phyloP scores from a whole-genome alignment of 2,888 invertebrate species.

The Drosophila recens region DNA sequence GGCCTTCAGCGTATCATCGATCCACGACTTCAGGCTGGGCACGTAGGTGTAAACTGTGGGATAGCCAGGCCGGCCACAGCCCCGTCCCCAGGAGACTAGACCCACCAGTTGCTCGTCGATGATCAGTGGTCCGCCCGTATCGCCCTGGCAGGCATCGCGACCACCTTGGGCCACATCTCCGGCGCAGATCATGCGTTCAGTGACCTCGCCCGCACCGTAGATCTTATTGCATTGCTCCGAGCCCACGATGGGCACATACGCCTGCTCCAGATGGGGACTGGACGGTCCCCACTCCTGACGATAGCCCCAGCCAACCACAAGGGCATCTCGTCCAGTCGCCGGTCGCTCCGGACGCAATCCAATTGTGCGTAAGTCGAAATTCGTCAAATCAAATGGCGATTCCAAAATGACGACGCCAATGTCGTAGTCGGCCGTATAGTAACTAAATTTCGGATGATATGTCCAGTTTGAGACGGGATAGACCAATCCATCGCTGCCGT shows the following conservation, averaged over 20 bases:
- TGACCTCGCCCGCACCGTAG: slow-evolving; percentile 85
- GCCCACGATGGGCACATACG: slow-evolving; percentile 86
- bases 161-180: slow-evolving; percentile 83
- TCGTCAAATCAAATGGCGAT: slow-evolving; percentile 85
- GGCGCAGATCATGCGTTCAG: slow-evolving; percentile 87
- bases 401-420: slow-evolving; percentile 85
- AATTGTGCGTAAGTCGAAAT: slow-evolving; percentile 83
- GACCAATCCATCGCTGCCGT: slow-evolving; percentile 70
- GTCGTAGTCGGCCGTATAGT: slow-evolving; percentile 85
- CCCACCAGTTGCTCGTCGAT: slow-evolving; percentile 79
- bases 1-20: slow-evolving; percentile 68
- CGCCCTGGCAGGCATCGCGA: slow-evolving; percentile 85
- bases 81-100: slow-evolving; percentile 86
- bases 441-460: slow-evolving; percentile 67
- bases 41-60: slow-evolving; percentile 86
- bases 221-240: slow-evolving; percentile 84
- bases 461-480: slow-evolving; percentile 72
- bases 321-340: slow-evolving; percentile 57
- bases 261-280: slow-evolving; percentile 85
- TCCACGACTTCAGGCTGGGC: slow-evolving; percentile 75
- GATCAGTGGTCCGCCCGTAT: slow-evolving; percentile 83
- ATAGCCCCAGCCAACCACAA: slow-evolving; percentile 83
- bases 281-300: slow-evolving; percentile 74
- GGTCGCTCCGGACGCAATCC: slow-evolving; percentile 67
- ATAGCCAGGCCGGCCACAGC: slow-evolving; percentile 85